These are phyloP conservation scores for Scaptomyza cyrtandrae DNA, from an alignment of 2,888 invertebrate genomes.

Conservation along the genomic window DNA sequence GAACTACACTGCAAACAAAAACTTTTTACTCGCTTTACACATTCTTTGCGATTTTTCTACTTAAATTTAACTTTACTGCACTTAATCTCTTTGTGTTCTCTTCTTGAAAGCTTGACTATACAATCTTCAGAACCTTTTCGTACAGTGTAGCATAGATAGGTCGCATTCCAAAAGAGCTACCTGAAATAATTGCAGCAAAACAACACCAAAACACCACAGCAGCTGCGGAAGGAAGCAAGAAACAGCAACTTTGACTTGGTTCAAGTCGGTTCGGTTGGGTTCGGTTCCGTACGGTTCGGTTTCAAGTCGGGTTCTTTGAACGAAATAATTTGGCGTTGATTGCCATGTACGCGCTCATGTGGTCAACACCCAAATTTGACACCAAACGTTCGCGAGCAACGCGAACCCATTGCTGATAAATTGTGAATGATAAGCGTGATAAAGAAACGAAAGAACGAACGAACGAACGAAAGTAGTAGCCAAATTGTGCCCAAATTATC, in stretches of 20 bases:
- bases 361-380: slow-evolving; percentile 80
- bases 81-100: background rate
- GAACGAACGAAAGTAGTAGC: slow-evolving; percentile 36
- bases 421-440: slow-evolving; percentile 66
- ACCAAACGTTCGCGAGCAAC: slow-evolving; percentile 54
- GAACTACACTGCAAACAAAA: too few species aligned
- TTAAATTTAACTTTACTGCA: too few species aligned
- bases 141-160: slow-evolving; percentile 45
- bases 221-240: slow-evolving; percentile 66
- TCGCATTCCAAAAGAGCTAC: slow-evolving; percentile 57
- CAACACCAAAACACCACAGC: slow-evolving; percentile 28
- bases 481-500: slow-evolving; percentile 54
- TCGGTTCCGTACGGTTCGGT: slow-evolving; percentile 19
- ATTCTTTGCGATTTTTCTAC: too few species aligned
- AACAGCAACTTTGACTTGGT: slow-evolving; percentile 4
- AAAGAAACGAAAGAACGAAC: slow-evolving; percentile 8
- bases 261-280: slow-evolving; percentile 6
- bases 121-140: background rate
- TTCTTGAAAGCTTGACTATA: background rate
- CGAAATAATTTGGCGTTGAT: slow-evolving; percentile 80
- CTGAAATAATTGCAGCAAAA: slow-evolving; percentile 74
- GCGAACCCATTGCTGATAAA: slow-evolving; percentile 47
- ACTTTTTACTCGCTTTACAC: too few species aligned
- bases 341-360: slow-evolving; percentile 78
- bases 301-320: background rate